Conservation (phyloP, 2,888 invertebrate species). For the Meliscaeva auricollis region DNA sequence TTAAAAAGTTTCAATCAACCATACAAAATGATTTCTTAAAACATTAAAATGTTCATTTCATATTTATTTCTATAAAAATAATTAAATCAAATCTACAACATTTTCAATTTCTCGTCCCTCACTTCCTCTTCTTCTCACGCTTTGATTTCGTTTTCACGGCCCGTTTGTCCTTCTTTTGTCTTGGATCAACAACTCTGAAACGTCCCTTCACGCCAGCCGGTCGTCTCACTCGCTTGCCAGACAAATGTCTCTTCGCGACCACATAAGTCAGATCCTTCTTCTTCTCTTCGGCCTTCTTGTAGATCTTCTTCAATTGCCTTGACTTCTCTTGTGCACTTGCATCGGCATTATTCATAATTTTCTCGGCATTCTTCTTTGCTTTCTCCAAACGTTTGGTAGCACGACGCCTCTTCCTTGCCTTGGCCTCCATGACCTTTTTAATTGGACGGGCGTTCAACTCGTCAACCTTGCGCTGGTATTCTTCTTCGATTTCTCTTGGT, state of each 20-base stretch:
- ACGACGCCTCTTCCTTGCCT: slow-evolving; percentile 97
- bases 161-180: slow-evolving; percentile 97
- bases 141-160: slow-evolving; percentile 84
- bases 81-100: slow-evolving; percentile 22
- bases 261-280: slow-evolving; percentile 97
- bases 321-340: slow-evolving; percentile 97
- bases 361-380: slow-evolving; percentile 97
- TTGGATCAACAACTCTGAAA: slow-evolving; percentile 97
- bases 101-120: slow-evolving; percentile 29
- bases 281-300: slow-evolving; percentile 94
- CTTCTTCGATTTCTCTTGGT: slow-evolving; percentile 92
- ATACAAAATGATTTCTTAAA: slow-evolving; percentile 18
- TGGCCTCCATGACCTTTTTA: slow-evolving; percentile 99
- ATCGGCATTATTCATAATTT: slow-evolving; percentile 95
- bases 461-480: slow-evolving; percentile 92
- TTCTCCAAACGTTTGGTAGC: slow-evolving; percentile 93
- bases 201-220: slow-evolving; percentile 96
- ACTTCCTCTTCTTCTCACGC: slow-evolving; percentile 79
- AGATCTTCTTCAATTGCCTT: slow-evolving; percentile 94
- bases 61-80: slow-evolving; percentile 58
- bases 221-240: slow-evolving; percentile 90
- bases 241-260: slow-evolving; percentile 94
- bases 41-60: slow-evolving; percentile 9
- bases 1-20: not conserved
- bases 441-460: slow-evolving; percentile 97